Base-by-base conservation (phyloP, 2,888 invertebrate species). In the Parnassius smintheus region DNA sequence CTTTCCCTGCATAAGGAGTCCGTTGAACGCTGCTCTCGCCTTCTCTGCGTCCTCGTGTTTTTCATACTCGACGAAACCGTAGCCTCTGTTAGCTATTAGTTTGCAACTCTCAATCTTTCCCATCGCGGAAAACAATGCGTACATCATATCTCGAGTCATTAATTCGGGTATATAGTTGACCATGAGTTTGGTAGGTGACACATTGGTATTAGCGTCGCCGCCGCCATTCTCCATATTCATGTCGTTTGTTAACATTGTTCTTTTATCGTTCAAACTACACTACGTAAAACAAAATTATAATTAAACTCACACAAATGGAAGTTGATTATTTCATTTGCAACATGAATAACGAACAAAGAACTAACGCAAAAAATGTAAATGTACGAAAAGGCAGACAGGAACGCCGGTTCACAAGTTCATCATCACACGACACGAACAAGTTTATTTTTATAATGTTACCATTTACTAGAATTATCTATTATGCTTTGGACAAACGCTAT, bases 151-250 rank as follows among this genome's bases (percentile, higher is more conserved):
- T 69, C 91, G 88, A 80, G 91, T 92, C 92, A 92, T 92, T 82
- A 91, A 72, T 77, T 92, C 92, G 59, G 92, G 92, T 72, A 92
- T 92, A 78, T 92, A 92, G 84, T 92, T 92, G 78, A 92, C 92
- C 92, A 92, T 92, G 85, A 92, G 91, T 83, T 92, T 92, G 76
- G 92, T 92, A 77, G 91, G 89, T 86, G 92, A 92, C 92, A 92
- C 91, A 90, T 91, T 92, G 83, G 81, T 82, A 76, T 77, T 83
- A 74, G 88, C 91, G 89, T 89, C 92, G 85, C 90, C 92, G 89
- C 91, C 91, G 91, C 91, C 92, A 90, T 92, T 92, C 91, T 92
- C 92, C 83, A 78, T 68, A 67, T 70, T 80, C 75, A 89, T 89
- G 72, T 91, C 91, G 87, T 85, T 87, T 66, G 84, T 82, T 85